These are phyloP conservation scores for Smittia sp. DNA, from an alignment of 2,888 invertebrate species.

Conservation along the genomic window DNA sequence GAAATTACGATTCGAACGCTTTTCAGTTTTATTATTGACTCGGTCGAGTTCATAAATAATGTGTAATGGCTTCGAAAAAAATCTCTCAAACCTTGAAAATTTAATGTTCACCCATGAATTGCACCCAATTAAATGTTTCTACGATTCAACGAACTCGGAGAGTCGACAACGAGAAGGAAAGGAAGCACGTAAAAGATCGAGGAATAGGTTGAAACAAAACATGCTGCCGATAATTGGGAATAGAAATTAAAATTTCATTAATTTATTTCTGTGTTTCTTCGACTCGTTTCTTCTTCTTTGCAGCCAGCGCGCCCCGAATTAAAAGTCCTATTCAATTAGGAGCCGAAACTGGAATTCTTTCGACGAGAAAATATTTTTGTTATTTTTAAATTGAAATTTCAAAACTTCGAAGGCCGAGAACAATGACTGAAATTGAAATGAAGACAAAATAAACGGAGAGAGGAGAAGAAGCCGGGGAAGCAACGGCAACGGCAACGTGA, in stretches of 20 bases:
- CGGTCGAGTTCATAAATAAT: conserved; percentile 40
- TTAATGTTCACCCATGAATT: conserved; percentile 31
- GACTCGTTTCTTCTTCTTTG: background rate
- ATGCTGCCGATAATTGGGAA: conserved; percentile 34
- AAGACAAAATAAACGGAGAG: background rate
- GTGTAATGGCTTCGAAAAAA: conserved; percentile 14
- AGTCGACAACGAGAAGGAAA: background rate
- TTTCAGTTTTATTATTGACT: background rate
- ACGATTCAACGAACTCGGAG: too few relatives aligned
- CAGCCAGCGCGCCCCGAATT: background rate
- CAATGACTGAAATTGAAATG: background rate
- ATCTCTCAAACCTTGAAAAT: background rate
- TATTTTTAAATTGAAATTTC: conserved; percentile 27
- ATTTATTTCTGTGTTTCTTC: background rate
- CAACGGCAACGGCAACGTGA: background rate
- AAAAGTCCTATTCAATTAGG: conserved; percentile 41
- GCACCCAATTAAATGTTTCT: conserved; percentile 37
- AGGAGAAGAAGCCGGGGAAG: too few relatives aligned
- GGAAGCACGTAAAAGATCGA: background rate
- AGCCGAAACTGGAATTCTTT: background rate
- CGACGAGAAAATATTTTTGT: conserved; percentile 13
- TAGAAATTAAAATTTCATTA: conserved; percentile 30
- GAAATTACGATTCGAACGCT: background rate
- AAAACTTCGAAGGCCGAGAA: conserved; percentile 1
- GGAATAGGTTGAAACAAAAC: conserved; percentile 31